These are phyloP conservation scores for Oostethus manadensis DNA, from an alignment of 2,113 vertebrate species.

Conservation along the genomic window DNA sequence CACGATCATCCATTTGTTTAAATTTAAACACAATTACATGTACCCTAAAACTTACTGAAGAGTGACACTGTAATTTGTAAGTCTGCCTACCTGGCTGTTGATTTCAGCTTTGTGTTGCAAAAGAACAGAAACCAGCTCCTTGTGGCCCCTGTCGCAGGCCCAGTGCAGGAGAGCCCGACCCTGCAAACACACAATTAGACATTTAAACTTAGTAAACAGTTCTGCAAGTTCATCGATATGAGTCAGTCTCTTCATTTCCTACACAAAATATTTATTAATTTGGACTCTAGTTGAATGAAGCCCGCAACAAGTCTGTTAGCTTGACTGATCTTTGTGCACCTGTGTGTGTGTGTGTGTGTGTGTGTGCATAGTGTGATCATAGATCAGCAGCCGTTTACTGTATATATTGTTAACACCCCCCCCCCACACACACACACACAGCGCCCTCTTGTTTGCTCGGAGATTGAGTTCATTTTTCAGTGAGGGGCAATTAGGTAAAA, in stretches of 20 bases:
- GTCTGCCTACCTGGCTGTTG: constrained; percentile 85
- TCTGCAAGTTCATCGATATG: background rate
- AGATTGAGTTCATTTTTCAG: constrained; percentile 74
- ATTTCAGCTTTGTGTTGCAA: constrained; percentile 83
- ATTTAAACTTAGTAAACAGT: no score
- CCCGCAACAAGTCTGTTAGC: background rate
- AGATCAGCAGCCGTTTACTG: constrained; percentile 27
- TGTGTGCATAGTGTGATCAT: constrained; percentile 15
- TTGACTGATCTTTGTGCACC: background rate
- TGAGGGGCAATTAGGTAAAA: constrained; percentile 74
- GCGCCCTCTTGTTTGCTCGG: constrained; percentile 22
- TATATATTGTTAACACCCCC: constrained; percentile 1
- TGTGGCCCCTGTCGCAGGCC: constrained; percentile 94
- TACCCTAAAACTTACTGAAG: background rate
- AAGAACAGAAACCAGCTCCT: constrained; percentile 86
- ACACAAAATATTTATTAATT: background rate
- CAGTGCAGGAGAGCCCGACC: constrained; percentile 90
- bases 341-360: constrained; percentile 2
- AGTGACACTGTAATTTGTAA: background rate
- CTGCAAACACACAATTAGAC: constrained; percentile 59
- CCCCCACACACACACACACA: constrained; percentile 8
- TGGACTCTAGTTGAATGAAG: constrained; percentile 1
- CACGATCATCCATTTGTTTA: background rate
- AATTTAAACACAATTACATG: background rate
- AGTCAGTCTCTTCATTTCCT: background rate